phyloP scores from a whole-genome alignment of 2,888 invertebrate genomes.

The Smittia sp. region DNA sequence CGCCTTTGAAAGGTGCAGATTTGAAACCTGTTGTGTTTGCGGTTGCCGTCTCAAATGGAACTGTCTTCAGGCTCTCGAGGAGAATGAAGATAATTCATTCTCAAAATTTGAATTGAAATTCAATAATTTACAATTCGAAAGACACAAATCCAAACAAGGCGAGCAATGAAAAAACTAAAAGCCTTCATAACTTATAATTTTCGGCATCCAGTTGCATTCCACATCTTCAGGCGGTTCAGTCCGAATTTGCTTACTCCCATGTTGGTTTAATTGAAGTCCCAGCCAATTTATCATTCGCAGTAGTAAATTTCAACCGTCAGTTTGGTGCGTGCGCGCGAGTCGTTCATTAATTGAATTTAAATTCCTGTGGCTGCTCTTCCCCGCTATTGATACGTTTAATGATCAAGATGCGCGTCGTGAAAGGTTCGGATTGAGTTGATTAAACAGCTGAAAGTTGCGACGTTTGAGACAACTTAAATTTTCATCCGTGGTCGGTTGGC shows the following conservation, averaged over 20 bases:
- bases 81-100: too few relatives aligned
- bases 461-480: background rate
- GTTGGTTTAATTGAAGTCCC: slow-evolving; percentile 25
- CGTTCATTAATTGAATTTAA: slow-evolving; percentile 37
- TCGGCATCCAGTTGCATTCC: slow-evolving; percentile 6
- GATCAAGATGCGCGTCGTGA: background rate
- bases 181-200: background rate
- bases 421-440: background rate
- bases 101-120: too few relatives aligned
- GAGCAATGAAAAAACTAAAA: too few relatives aligned
- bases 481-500: too few relatives aligned
- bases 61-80: too few relatives aligned
- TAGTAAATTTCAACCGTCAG: slow-evolving; percentile 23
- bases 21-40: too few relatives aligned
- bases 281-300: slow-evolving; percentile 33
- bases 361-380: slow-evolving; percentile 4
- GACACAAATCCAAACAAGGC: too few relatives aligned
- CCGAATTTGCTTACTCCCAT: background rate
- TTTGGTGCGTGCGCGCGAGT: slow-evolving; percentile 13
- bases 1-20: too few relatives aligned
- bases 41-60: too few relatives aligned
- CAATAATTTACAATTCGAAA: too few relatives aligned
- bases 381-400: background rate
- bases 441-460: background rate
- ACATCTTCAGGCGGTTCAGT: slow-evolving; percentile 16